Evolutionary conservation across 2,797 vertebrate genomes (phyloP), one percentile per base, ranked within the genome.

Genomic region (Anguilla anguilla): DNA sequence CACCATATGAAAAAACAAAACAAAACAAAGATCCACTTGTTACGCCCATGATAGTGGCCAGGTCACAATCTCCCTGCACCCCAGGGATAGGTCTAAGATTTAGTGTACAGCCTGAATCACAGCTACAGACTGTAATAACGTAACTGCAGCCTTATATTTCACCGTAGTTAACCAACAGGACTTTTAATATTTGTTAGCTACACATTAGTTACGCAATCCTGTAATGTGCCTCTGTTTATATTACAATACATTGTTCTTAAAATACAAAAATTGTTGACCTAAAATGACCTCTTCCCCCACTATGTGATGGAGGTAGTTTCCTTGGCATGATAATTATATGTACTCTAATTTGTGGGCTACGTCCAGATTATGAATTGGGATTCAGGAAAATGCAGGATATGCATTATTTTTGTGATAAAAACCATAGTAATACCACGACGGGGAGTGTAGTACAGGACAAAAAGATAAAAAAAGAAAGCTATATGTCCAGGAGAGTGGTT

Each of bases 401-500:
- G 77, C 64, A 81, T 51, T 64, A 31, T 79, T 85, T 88, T 85
- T 43, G 10, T 25, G 59, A 79, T 85, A 28, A 55, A 61, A 49
- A 28, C 43, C 59, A 51, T 43, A 72, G 43, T 51, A 86, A 69
- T 85, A 67, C 28, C 84, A 43, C 39, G 25, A 31, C 35, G n/a
- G 84, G 43, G 28, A 82, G 74, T 31, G 51, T 69, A 17, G 53
- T 49, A 51, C 46, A 69, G 74, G 28, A 67, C 81, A 67, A 57
- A 55, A 67, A 69, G 59, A 57, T 86, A 46, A 35, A 83, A 86
- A 59, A 25, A 85, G 87, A 79, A 67, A 85, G 87, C 39, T 85
- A 28, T 59, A 64, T 82, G 82, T 86, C 79, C 88, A 64, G 64
- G 79, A 88, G 84, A 88, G 51, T 67, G 9, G 51, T 88, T 59